These are phyloP conservation scores for Scotopteryx bipunctaria DNA, from an alignment of 2,888 invertebrate genomes.

Conservation along the genomic window DNA sequence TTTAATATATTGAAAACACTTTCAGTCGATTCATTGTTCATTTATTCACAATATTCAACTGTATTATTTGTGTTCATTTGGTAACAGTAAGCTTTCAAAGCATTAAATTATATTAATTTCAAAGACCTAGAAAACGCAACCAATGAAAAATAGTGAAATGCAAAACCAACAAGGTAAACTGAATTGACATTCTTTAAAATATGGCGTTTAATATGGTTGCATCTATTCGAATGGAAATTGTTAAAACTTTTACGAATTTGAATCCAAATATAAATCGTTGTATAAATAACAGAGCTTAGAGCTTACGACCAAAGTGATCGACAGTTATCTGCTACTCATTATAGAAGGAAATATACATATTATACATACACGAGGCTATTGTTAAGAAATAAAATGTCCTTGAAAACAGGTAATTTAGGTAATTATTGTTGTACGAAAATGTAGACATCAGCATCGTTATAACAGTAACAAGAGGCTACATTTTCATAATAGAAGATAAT, in stretches of 20 bases:
- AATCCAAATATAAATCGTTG: constrained; percentile 32
- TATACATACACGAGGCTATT: constrained; percentile 39
- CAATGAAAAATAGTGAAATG: constrained; percentile 7
- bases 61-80: background rate
- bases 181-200: constrained; percentile 27
- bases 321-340: constrained; percentile 43
- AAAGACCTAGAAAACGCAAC: constrained; percentile 3
- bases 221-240: constrained; percentile 19
- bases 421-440: constrained; percentile 48
- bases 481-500: constrained; percentile 56
- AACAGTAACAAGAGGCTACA: constrained; percentile 47
- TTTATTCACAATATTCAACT: background rate
- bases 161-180: no score
- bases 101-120: constrained; percentile 1
- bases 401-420: constrained; percentile 65
- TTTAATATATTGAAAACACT: constrained; percentile 26
- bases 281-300: constrained; percentile 49
- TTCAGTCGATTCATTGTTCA: constrained; percentile 30
- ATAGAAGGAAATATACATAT: constrained; percentile 31
- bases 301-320: constrained; percentile 51
- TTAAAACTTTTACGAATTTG: constrained; percentile 24
- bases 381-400: constrained; percentile 48
- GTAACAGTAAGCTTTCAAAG: constrained; percentile 14
- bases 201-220: constrained; percentile 28
- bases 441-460: constrained; percentile 51